Percentiles rank a stretch among this genome's conserved stretches.
phyloP scores from a whole-genome alignment of 1,140 invertebrate species.

The Aphelenchoides fujianensis region DNA sequence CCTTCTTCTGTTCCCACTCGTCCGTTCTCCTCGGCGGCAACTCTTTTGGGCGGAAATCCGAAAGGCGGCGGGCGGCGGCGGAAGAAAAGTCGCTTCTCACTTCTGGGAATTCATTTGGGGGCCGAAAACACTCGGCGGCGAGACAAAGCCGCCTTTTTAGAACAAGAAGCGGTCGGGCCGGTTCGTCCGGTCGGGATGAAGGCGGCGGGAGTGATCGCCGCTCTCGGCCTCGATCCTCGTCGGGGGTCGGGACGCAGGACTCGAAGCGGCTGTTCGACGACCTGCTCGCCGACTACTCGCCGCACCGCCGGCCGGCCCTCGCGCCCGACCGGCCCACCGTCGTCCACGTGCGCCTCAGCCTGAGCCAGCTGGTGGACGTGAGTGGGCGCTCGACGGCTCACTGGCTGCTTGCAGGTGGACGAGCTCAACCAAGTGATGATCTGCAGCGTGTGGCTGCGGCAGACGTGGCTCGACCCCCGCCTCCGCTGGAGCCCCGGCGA shows the following conservation, averaged over 20 bases:
- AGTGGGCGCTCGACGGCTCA: no score
- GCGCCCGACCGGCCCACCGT: slow-evolving; percentile 85
- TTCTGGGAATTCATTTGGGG: no score
- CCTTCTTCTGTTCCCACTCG: no score
- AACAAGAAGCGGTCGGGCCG: no score
- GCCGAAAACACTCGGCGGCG: no score
- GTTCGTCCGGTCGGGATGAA: neutral
- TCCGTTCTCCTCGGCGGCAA: no score
- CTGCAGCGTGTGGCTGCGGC: slow-evolving; percentile 68
- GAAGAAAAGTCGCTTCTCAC: no score
- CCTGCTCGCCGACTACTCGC: slow-evolving; percentile 88
- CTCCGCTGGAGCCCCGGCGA: slow-evolving; percentile 76
- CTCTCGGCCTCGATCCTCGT: neutral
- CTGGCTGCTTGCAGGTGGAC: no score
- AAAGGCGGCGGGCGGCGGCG: no score
- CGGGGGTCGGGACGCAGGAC: slow-evolving; percentile 39
- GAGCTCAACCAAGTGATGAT: slow-evolving; percentile 81
- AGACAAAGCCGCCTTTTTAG: neutral
- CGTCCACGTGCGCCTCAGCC: slow-evolving; percentile 80
- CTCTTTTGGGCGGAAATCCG: no score
- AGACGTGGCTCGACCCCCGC: slow-evolving; percentile 89
- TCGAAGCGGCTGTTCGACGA: slow-evolving; percentile 68
- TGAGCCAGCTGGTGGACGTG: slow-evolving; percentile 91
- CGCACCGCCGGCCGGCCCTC: slow-evolving; percentile 85
- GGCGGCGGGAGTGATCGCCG: neutral